Evolutionary conservation across 2,888 invertebrate genomes (phyloP).

Genomic region (Lithophane socia): DNA sequence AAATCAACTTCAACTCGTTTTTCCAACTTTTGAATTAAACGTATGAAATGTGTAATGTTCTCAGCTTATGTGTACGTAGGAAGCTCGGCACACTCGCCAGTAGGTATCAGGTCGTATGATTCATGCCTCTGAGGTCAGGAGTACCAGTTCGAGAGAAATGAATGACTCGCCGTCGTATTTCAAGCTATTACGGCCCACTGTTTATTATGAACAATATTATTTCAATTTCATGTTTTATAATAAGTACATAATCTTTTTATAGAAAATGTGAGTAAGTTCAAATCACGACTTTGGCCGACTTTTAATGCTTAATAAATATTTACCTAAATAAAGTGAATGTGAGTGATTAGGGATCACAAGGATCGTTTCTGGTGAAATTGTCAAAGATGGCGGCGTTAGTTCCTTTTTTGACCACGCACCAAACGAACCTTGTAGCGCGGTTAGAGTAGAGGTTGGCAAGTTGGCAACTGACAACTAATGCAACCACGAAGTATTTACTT

Average conservation of each 20-base stretch:
- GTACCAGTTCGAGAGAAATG: constrained; percentile 80
- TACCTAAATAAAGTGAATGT: not conserved
- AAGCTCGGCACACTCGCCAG: constrained; percentile 63
- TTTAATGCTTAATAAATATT: constrained; percentile 15
- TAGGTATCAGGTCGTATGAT: constrained; percentile 80
- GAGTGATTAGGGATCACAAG: too few relatives aligned
- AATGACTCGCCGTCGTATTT: constrained; percentile 71
- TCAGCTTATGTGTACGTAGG: constrained; percentile 45
- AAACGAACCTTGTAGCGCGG: too few relatives aligned
- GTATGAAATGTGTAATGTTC: constrained; percentile 35
- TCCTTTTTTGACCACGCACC: not conserved
- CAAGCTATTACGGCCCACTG: constrained; percentile 68
- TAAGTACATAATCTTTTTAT: constrained; percentile 39
- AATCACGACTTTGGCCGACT: constrained; percentile 35
- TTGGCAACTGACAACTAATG: constrained; percentile 20
- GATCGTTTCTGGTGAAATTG: not conserved
- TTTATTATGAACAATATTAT: constrained; percentile 64
- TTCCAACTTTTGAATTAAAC: not conserved
- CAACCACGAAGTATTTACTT: not conserved
- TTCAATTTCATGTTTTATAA: constrained; percentile 47
- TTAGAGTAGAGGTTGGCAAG: constrained; percentile 1
- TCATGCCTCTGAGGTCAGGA: constrained; percentile 83
- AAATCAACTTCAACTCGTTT: not conserved
- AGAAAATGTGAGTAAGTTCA: constrained; percentile 53
- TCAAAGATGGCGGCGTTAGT: not conserved